Percentiles rank a stretch among this genome's conserved stretches.
These are phyloP conservation scores for Zaprionus ghesquierei DNA, from an alignment of 1,140 invertebrate genomes.

Conservation along the genomic window DNA sequence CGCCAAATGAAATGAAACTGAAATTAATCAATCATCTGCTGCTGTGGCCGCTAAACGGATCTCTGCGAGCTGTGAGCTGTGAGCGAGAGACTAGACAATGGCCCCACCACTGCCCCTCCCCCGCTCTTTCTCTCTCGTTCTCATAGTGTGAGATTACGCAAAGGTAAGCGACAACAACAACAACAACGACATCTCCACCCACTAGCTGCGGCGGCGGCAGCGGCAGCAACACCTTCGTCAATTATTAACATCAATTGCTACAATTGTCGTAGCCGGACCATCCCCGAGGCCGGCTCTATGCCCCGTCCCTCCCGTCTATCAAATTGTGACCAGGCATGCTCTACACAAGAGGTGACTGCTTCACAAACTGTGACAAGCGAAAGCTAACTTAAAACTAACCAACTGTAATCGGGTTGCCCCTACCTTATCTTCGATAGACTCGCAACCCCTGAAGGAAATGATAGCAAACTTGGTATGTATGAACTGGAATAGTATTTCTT, in stretches of 20 bases:
- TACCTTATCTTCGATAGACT: background rate
- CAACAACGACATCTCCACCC: slow-evolving; percentile 49
- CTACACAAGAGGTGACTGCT: slow-evolving; percentile 24
- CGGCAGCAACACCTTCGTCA: slow-evolving; percentile 70
- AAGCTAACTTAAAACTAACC: background rate
- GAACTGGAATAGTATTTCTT: background rate
- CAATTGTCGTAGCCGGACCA: slow-evolving; percentile 75
- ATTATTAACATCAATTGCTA: slow-evolving; percentile 81
- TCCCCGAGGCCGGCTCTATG: slow-evolving; percentile 14
- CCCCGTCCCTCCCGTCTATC: background rate
- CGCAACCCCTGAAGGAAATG: background rate
- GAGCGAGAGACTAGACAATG: slow-evolving; percentile 53
- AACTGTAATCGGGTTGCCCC: background rate
- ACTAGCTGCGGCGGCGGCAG: slow-evolving; percentile 28
- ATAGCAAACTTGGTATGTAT: background rate
- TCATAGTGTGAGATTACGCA: slow-evolving; percentile 63
- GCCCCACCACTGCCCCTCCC: slow-evolving; percentile 15
- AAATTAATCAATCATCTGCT: slow-evolving; percentile 82
- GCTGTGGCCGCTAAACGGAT: slow-evolving; percentile 64
- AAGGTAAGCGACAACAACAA: slow-evolving; percentile 43
- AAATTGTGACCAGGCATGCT: background rate
- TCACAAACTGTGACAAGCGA: background rate
- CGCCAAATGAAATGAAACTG: slow-evolving; percentile 75
- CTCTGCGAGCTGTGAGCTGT: slow-evolving; percentile 40
- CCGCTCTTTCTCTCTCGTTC: background rate